Conservation (phyloP, 1,140 invertebrate genomes). For the Aphelinus certus region DNA sequence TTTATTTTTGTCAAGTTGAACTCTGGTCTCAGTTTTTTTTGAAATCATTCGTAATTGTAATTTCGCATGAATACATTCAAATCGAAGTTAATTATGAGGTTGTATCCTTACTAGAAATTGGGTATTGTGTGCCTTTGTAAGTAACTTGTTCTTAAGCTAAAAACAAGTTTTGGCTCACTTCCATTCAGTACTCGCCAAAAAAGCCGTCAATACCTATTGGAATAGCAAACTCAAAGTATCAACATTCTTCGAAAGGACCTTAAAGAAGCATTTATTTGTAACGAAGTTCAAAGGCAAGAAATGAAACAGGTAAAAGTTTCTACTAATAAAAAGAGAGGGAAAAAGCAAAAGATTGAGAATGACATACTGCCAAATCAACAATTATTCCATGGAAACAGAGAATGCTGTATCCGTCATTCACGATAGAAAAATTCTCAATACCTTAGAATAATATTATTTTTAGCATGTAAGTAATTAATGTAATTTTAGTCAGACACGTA, state of each 20-base stretch:
- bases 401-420: conserved; percentile 59
- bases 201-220: conserved; percentile 14
- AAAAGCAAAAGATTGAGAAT: conserved; percentile 53
- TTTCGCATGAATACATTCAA: no score
- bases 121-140: conserved; percentile 32
- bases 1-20: not conserved
- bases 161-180: conserved; percentile 16
- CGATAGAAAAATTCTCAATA: conserved; percentile 63
- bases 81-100: conserved; percentile 8
- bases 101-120: conserved; percentile 9
- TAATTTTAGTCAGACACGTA: conserved; percentile 54
- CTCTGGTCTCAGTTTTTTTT: conserved; percentile 23
- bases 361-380: conserved; percentile 67
- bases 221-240: conserved; percentile 31
- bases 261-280: not conserved
- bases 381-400: conserved; percentile 50
- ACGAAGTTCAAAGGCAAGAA: conserved; percentile 30
- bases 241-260: not conserved
- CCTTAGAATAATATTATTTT: conserved; percentile 56
- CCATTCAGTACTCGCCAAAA: conserved; percentile 29
- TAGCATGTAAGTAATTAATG: conserved; percentile 60
- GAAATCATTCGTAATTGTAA: not conserved
- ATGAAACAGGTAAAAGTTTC: no score
- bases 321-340: conserved; percentile 8
- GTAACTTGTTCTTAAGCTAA: conserved; percentile 28